Percentiles rank a stretch among this genome's conserved stretches.
Evolutionary conservation across 2,888 invertebrate genomes (phyloP).

Genomic region (Heliothis peltigera): DNA sequence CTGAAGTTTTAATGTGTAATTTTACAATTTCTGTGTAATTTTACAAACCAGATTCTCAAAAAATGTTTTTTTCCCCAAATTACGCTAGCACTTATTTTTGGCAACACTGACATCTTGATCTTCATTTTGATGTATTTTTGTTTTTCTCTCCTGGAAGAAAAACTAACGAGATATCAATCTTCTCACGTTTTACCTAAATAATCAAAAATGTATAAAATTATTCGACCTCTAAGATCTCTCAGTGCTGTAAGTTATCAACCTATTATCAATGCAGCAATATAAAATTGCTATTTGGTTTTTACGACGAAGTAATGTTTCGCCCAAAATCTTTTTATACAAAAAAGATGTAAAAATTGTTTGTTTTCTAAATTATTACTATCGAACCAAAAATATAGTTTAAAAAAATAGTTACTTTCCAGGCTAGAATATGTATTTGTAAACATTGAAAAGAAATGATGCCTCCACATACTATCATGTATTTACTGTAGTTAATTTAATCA

Average conservation of each 20-base stretch:
- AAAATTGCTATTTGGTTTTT: neutral
- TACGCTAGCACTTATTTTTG: neutral
- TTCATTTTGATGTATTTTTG: slow-evolving; percentile 21
- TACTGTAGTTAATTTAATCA: neutral
- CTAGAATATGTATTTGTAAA: no score
- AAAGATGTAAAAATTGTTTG: neutral
- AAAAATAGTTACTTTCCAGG: no score
- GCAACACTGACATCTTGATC: neutral
- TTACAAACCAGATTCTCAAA: no score
- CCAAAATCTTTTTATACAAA: neutral
- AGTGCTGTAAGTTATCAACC: slow-evolving; percentile 43
- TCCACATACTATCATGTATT: neutral
- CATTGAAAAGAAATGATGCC: neutral
- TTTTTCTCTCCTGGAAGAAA: slow-evolving; percentile 9
- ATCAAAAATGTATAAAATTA: slow-evolving; percentile 39
- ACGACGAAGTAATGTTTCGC: neutral
- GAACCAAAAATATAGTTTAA: no score
- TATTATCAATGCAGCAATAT: neutral
- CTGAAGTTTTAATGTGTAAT: no score
- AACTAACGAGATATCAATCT: neutral
- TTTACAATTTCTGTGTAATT: no score
- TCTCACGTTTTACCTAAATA: neutral
- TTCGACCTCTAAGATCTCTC: slow-evolving; percentile 48
- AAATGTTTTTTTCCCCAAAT: neutral
- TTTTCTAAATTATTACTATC: neutral